Evolutionary conservation across 2,797 vertebrate species (phyloP).

Genomic region (Microctenopoma lineatum): DNA sequence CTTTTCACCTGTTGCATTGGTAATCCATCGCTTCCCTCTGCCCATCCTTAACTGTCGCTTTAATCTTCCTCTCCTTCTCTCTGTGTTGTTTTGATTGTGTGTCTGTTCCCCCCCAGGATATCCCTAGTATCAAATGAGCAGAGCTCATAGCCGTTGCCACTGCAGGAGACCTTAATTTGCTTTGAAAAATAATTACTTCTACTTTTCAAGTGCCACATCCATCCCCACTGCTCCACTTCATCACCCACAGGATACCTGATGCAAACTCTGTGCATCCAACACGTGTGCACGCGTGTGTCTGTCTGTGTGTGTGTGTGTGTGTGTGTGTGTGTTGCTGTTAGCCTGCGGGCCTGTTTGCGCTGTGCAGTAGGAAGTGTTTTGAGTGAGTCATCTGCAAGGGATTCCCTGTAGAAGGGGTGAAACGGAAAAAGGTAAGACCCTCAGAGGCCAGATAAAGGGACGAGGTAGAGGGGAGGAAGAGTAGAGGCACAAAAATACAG

Average conservation of each 20-base stretch:
- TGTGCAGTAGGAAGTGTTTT: conserved; percentile 82
- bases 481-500: conserved; percentile 17
- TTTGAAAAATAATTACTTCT: conserved; percentile 78
- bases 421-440: conserved; percentile 75
- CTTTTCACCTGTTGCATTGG: neutral
- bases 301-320: conserved; percentile 47
- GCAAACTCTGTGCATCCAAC: conserved; percentile 60
- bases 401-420: conserved; percentile 87
- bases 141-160: conserved; percentile 56
- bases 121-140: conserved; percentile 54
- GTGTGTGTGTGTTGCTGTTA: conserved; percentile 40
- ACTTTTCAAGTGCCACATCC: conserved; percentile 62
- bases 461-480: conserved; percentile 34
- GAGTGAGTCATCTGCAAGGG: conserved; percentile 88
- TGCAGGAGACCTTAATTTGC: conserved; percentile 55
- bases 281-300: conserved; percentile 51
- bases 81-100: conserved; percentile 60
- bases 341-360: conserved; percentile 81
- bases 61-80: conserved; percentile 19
- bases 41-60: conserved; percentile 17
- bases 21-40: neutral
- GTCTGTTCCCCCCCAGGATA: conserved; percentile 43
- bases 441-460: conserved; percentile 40
- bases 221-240: conserved; percentile 56
- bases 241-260: conserved; percentile 74